phyloP scores from a whole-genome alignment of 2,888 invertebrate species.

The Holacanthella duospinosa region DNA sequence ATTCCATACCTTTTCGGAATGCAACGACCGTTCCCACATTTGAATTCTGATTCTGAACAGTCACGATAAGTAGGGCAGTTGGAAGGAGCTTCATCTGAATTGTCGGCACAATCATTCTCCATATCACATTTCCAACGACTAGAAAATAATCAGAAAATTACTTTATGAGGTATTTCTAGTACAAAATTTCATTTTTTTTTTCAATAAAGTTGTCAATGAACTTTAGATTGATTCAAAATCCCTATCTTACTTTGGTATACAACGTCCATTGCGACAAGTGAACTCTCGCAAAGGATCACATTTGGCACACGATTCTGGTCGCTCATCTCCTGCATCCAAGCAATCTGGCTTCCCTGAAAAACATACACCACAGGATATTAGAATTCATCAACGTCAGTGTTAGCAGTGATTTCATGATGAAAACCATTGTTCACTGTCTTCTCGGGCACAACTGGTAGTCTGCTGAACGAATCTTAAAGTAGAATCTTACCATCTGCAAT shows the following conservation, averaged over 20 bases:
- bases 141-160: slow-evolving; percentile 34
- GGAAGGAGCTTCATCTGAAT: slow-evolving; percentile 72
- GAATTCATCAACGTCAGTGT: too few relatives aligned
- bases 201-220: not conserved
- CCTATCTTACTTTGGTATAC: slow-evolving; percentile 56
- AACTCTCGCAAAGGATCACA: slow-evolving; percentile 84
- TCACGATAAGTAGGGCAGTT: slow-evolving; percentile 77
- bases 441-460: not conserved
- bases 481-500: too few relatives aligned
- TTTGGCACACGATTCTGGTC: slow-evolving; percentile 76
- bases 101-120: slow-evolving; percentile 92
- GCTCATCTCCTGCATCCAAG: slow-evolving; percentile 86
- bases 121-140: slow-evolving; percentile 88
- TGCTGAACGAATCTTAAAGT: not conserved
- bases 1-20: slow-evolving; percentile 4
- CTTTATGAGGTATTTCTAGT: too few relatives aligned
- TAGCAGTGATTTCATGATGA: slow-evolving; percentile 69
- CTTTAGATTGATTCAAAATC: too few relatives aligned
- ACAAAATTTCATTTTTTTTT: not conserved
- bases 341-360: slow-evolving; percentile 80
- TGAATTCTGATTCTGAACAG: slow-evolving; percentile 77
- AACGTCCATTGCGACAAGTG: slow-evolving; percentile 80
- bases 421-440: not conserved
- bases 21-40: slow-evolving; percentile 71
- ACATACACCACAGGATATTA: slow-evolving; percentile 73